These are phyloP conservation scores for Keiferia lycopersicella DNA, from an alignment of 2,888 invertebrate genomes.

Conservation along the genomic window DNA sequence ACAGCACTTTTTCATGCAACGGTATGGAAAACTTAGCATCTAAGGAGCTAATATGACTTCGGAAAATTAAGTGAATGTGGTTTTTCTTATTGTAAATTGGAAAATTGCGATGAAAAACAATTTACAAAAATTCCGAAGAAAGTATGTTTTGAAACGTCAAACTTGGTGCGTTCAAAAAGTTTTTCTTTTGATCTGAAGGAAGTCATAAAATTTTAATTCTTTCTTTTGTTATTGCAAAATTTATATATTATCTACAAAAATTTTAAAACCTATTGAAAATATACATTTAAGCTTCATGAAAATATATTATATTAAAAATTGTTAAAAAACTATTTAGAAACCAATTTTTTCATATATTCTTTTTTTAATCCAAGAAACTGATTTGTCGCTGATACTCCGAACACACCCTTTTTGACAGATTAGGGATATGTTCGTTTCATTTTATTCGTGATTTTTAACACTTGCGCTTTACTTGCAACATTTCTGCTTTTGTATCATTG, in stretches of 20 bases:
- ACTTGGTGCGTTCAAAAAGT: not conserved
- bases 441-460: not conserved
- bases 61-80: not conserved
- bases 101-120: not conserved
- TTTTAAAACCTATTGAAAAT: too few species aligned
- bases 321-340: too few species aligned
- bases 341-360: too few species aligned
- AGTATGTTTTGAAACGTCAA: not conserved
- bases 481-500: not conserved
- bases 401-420: not conserved
- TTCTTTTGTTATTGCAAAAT: too few species aligned
- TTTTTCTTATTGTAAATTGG: not conserved
- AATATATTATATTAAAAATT: too few species aligned
- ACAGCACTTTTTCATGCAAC: not conserved
- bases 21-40: not conserved
- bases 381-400: not conserved
- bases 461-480: not conserved
- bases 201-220: too few species aligned
- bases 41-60: not conserved
- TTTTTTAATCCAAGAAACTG: too few species aligned
- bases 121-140: not conserved
- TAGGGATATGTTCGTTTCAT: slow-evolving; percentile 4
- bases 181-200: not conserved
- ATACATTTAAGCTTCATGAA: too few species aligned
- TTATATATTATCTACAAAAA: too few species aligned